Evolutionary conservation across 2,888 invertebrate genomes (phyloP), one percentile per base, ranked within the genome.

Genomic region (Tholera decimalis): DNA sequence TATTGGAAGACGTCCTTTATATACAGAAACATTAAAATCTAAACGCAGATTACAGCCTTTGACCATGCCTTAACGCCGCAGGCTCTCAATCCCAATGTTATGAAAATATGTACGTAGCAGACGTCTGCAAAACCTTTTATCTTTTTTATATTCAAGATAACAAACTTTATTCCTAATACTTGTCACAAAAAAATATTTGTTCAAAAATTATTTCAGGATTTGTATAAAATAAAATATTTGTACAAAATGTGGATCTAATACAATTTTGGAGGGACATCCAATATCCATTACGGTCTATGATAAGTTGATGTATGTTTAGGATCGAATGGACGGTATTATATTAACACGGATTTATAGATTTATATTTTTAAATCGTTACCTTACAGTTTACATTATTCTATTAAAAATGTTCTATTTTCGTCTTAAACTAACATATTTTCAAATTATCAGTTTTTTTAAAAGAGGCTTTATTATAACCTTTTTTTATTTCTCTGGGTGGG

Each of bases 291-390:
- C 37, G 37, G 49, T 53, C 33, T 51, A 37, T 30, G 53, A 65
- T 63, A 22, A 55, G 18, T 47, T 37, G 7, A 24, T 65, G 26
- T 70, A 11, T 57, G 39, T 54, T 66, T 71, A 66, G 54, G 58
- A 18, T 8, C 4, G 13, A 13, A 2, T 33, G 22, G 9, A 18
- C 54, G 8, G 13, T 39, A 35, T 37, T 37, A 24, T 9, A 28
- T 41, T 62, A 71, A 5, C 41, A 41, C 39, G 63, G 28, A 47
- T 46, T 49, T 13, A 6, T 18, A 18, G 9, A 33, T 18, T 44
- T 26, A 22, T 62, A 65, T 35, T 60, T 44, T 51, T 7, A 7
- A 1, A 24, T 39, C 13, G 24, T 18, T 24, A 1, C 3, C 30
- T 44, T n/a, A 11, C 0, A 35, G 15, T 35, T 35, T 35, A 15